Base-by-base conservation (phyloP, 2,797 vertebrate species). In the Melanotaenia nigrans region DNA sequence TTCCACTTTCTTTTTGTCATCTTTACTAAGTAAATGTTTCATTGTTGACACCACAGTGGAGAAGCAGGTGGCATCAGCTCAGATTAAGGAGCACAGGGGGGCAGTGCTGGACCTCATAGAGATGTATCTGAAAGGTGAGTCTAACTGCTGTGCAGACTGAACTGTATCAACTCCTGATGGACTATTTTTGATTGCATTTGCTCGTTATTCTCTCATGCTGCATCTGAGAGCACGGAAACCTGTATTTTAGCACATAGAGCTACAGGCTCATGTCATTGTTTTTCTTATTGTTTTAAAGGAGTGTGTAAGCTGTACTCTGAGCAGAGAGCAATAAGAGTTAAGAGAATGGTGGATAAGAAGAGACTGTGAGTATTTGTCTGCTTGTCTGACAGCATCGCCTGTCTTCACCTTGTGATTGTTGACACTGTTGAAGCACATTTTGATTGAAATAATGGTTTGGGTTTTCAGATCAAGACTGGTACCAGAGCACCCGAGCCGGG, bases 251-350 rank as follows among this genome's bases (percentile, higher is more conserved):
- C 4, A n/a, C 61, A 22, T 30, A 20, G 16, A 32, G n/a, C 49
- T 24, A 9, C 40, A 22, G 59, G 12, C 0, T 75, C 5, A 68
- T 42, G 25, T 47, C 2, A 1, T 68, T 72, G 1, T 59, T 8
- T 65, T 38, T 67, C 16, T 40, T 1, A 25, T 60, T 83, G 74
- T 82, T 53, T 78, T 85, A 87, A 95, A 92, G 97, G 96, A 84
- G 97, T 99, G 0, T 99, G 98, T 85, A 97, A 97, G 79, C 93
- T 99, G 69, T 99, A 99, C 87, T 99, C 97, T 1, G 97, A 99
- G 75, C 98, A 99, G 78, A 96, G 98, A 88, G 98, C 98, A 30
- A 96, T 99, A 78, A 87, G 98, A 77, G 97, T 99, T 42, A 99
- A 99, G 79, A 93, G 95, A 61, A 95, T 97, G 83, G 96, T 99